phyloP scores from a whole-genome alignment of 2,888 invertebrate genomes.

The Sminthurinus aureus region DNA sequence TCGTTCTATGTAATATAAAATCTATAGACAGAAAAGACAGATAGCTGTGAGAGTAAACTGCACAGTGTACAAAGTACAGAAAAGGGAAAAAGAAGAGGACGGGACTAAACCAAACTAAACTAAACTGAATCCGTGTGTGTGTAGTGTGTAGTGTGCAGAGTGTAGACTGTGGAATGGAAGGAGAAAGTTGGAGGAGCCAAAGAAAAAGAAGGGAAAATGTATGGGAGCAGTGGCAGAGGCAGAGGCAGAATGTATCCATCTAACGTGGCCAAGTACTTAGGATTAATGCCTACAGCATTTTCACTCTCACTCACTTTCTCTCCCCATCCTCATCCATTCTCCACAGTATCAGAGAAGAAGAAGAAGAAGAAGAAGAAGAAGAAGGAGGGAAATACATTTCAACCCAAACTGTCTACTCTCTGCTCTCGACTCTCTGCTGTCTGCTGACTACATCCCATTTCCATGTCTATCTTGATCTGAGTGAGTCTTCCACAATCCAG shows the following conservation, averaged over 20 bases:
- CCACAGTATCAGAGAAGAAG: not conserved
- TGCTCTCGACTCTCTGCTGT: too few species aligned
- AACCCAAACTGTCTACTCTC: not conserved
- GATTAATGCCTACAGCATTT: not conserved
- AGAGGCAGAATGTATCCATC: not conserved
- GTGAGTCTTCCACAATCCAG: not conserved
- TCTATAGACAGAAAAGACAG: too few species aligned
- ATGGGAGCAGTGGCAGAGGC: not conserved
- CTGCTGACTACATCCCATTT: not conserved
- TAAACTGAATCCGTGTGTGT: not conserved
- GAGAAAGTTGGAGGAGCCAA: not conserved
- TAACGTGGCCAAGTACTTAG: not conserved
- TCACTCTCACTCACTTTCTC: not conserved
- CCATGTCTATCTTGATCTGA: not conserved
- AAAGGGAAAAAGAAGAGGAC: not conserved
- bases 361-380: not conserved
- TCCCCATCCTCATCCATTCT: not conserved
- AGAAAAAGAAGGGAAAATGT: not conserved
- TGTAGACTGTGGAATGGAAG: not conserved
- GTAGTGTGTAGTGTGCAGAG: not conserved
- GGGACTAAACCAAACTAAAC: not conserved
- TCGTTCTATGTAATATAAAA: too few species aligned
- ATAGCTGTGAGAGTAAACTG: too few species aligned
- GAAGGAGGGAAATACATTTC: slow-evolving; percentile 5
- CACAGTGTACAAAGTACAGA: too few species aligned